Conservation (phyloP, 2,113 vertebrate species). For the Willisornis vidua region DNA sequence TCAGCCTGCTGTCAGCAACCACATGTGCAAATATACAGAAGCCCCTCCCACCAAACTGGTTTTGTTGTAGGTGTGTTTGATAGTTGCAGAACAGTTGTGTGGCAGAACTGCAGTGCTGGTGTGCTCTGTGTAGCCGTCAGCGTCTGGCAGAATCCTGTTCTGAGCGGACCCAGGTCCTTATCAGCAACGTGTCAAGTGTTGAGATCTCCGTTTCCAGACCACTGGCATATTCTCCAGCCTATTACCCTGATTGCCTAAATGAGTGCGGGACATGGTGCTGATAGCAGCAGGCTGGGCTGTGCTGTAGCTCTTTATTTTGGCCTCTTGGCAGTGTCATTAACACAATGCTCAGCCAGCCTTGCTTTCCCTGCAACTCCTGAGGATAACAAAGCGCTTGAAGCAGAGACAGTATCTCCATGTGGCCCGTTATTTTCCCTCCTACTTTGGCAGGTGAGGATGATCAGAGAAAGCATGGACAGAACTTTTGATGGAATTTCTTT, state of each 20-base stretch:
- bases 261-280: background rate
- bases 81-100: constrained; percentile 29
- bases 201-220: constrained; percentile 35
- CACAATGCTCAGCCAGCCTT: background rate
- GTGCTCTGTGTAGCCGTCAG: background rate
- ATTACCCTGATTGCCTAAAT: background rate
- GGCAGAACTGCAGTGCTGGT: background rate
- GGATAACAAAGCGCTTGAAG: background rate
- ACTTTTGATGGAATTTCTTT: background rate
- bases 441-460: background rate
- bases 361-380: background rate
- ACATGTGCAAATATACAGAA: constrained; percentile 36
- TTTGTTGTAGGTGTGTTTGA: constrained; percentile 36
- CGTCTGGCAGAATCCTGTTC: background rate
- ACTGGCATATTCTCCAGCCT: background rate
- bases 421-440: background rate
- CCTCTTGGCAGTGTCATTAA: constrained; percentile 14
- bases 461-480: background rate
- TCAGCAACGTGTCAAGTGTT: background rate
- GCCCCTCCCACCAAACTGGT: constrained; percentile 22
- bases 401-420: background rate
- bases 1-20: constrained; percentile 38
- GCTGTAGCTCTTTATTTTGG: constrained; percentile 14
- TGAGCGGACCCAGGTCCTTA: background rate
- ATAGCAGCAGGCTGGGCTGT: constrained; percentile 13